Base-by-base conservation (phyloP, 2,113 vertebrate genomes). In the Thunnus thynnus region DNA sequence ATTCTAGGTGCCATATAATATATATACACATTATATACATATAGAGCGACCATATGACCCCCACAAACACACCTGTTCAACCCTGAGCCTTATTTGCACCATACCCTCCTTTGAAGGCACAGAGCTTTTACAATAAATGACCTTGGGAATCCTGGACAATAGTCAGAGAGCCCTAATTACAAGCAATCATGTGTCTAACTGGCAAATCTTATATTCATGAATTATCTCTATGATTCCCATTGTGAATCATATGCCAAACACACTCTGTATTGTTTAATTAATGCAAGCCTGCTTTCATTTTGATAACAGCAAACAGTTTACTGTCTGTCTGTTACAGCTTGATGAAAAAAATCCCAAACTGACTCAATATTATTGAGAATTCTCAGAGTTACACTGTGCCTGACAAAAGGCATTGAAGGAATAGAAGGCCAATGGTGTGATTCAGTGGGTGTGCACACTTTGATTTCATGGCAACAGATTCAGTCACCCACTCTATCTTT, bases 151-250 rank as follows among this genome's bases (percentile, higher is more conserved):
- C 58, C 10, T 25, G 67, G 44, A 71, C 57, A 36, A 68, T 44
- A 76, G 30, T 1, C 5, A 78, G 54, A 55, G 46, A 55, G 48
- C 30, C 18, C 48, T 78, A 64, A 87, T 85, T 83, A 82, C 51
- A 57, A 44, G 64, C 84, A 63, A 88, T 84, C 27, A 27, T 74
- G 78, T 74, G 6, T 80, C 76, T 91, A 89, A 88, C 69, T 84
- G 69, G 61, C 66, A 79, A 82, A 73, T 82, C 25, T 13, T 54
- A 65, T 46, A 36, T 20, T 80, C 51, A 68, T 50, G 41, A 89
- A 81, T 58, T 69, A 84, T 72, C 64, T 46, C 62, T 66, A 13
- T n/a, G 47, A 77, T 74, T 65, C 73, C 58, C 30, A 27, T 63
- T 80, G 25, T 80, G 50, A 84, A 52, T 89, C 55, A 54, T 70